Percentiles rank a stretch among this genome's conserved stretches.
These are phyloP conservation scores for Hypotaenidia philippensis DNA, from an alignment of 2,797 vertebrate species.

Conservation along the genomic window DNA sequence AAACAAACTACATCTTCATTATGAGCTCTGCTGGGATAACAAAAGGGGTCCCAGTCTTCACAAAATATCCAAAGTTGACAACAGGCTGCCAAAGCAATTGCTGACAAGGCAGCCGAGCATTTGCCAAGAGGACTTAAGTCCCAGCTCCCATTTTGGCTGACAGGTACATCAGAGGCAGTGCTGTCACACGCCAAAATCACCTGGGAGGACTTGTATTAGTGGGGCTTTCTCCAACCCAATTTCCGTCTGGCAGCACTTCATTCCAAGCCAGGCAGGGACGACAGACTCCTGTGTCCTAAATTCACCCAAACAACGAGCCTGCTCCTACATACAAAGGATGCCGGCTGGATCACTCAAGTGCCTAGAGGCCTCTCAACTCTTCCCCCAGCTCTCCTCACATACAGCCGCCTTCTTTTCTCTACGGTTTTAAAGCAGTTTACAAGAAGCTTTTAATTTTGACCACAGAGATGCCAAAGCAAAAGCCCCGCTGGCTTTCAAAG, in stretches of 20 bases:
- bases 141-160: not conserved
- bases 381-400: not conserved
- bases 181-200: not conserved
- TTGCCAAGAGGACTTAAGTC: not conserved
- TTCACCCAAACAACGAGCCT: not conserved
- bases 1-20: not conserved
- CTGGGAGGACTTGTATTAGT: fast-evolving
- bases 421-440: not conserved
- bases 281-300: fast-evolving
- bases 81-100: not conserved
- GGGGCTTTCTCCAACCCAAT: not conserved
- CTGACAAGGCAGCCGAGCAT: not conserved
- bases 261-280: not conserved
- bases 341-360: not conserved
- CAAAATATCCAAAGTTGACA: not conserved
- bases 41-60: not conserved
- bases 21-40: fast-evolving
- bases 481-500: not conserved
- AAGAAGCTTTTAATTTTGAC: not conserved
- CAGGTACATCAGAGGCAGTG: not conserved
- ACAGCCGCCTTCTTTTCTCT: not conserved
- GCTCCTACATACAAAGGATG: fast-evolving
- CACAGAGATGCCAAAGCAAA: not conserved
- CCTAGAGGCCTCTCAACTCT: not conserved
- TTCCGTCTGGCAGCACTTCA: not conserved